Evolutionary conservation across 2,888 invertebrate genomes (phyloP).

Genomic region (Dascillus cervinus): DNA sequence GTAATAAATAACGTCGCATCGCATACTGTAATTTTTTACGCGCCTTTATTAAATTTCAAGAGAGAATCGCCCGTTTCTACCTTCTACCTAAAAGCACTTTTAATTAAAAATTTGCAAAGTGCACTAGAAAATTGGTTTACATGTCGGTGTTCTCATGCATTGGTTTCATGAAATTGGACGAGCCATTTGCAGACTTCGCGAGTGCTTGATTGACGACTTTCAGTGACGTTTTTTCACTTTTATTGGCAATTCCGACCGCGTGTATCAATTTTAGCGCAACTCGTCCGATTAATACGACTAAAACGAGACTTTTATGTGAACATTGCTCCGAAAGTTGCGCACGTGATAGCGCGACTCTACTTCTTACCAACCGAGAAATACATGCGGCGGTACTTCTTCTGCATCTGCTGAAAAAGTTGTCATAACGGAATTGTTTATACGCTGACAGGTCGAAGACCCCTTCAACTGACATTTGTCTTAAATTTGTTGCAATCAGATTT

Average conservation of each 20-base stretch:
- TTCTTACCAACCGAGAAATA: constrained; percentile 15
- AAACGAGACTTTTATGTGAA: constrained; percentile 32
- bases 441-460: constrained; percentile 19
- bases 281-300: constrained; percentile 26
- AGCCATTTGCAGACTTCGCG: background rate
- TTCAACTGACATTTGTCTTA: constrained; percentile 16
- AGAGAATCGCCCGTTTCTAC: no score
- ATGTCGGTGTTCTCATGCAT: no score
- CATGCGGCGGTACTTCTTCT: constrained; percentile 15
- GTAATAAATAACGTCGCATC: no score
- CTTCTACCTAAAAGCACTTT: no score
- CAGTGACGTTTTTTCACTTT: constrained; percentile 25
- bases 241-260: constrained; percentile 24
- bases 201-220: constrained; percentile 11
- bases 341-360: constrained; percentile 24
- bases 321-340: constrained; percentile 29
- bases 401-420: constrained; percentile 20
- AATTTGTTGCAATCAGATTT: constrained; percentile 11
- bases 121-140: no score
- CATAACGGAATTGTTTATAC: constrained; percentile 20
- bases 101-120: no score
- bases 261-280: constrained; percentile 26
- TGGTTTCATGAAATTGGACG: no score
- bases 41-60: no score
- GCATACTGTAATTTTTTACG: no score